Base-by-base conservation (phyloP, 2,113 vertebrate species). In the Neolamprologus hecqui region DNA sequence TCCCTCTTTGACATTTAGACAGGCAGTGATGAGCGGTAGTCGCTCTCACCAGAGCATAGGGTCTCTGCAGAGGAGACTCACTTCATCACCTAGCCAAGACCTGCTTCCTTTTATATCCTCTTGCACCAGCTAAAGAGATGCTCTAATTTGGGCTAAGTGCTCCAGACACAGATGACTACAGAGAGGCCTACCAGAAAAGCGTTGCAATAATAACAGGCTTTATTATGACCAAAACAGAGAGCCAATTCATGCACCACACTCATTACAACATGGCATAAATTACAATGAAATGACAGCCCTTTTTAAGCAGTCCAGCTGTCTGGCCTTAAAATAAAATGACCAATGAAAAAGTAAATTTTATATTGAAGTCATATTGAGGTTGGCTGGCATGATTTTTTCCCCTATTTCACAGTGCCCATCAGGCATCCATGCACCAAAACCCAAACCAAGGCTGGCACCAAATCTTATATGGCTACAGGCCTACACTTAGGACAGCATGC, bases 31-130 rank as follows among this genome's bases (percentile, higher is more conserved):
- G 84, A 84, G 82, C 60, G 14, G 26, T 19, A 84, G 77, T 70
- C 7, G 15, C 75, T 87, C 68, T 80, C 54, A 91, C 33, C 77
- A 31, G 54, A 84, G 83, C 85, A 70, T 6, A 51, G 60, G 7
- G 63, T 84, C 92, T 90, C 88, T 79, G 83, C 58, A 42, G 88
- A 80, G 89, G 58, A 83, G 73, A 37, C 23, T 86, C 86, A 57
- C 81, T 84, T 81, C 65, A 63, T 90, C 88, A 85, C 88, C 81
- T 83, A 49, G 85, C 91, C 88, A 89, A 91, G 92, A 86, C 90
- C 90, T 84, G 90, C 82, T 94, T 93, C 92, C 88, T 89, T 95
- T 95, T 93, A 91, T 93, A 95, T 92, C 94, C 57, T 82, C 85
- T 60, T 83, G 86, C 85, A 84, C 81, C 93, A 86, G 68, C 51